Percentiles rank a stretch among this genome's conserved stretches.
These are phyloP conservation scores for Drosophila mercatorum DNA, from an alignment of 2,888 invertebrate species.

Conservation along the genomic window DNA sequence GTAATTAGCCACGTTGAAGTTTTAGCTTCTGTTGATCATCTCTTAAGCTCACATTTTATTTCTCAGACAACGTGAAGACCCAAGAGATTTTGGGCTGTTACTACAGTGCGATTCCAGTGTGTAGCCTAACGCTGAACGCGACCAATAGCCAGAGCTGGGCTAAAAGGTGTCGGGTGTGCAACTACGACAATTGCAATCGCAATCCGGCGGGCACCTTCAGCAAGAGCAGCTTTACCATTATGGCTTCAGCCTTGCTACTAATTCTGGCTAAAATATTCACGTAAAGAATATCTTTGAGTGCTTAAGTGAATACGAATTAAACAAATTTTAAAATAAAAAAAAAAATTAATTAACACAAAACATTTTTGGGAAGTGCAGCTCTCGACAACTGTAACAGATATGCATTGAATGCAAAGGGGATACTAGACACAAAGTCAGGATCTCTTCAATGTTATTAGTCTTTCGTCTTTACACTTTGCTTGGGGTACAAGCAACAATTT, in stretches of 20 bases:
- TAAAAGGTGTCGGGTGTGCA: slow-evolving; percentile 15
- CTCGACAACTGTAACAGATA: neutral
- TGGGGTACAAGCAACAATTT: too few relatives aligned
- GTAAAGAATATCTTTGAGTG: neutral
- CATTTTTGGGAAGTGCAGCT: neutral
- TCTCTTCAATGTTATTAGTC: too few relatives aligned
- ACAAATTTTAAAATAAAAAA: neutral
- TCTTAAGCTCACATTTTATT: neutral
- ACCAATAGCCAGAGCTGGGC: slow-evolving; percentile 8
- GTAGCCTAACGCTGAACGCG: slow-evolving; percentile 19
- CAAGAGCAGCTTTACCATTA: slow-evolving; percentile 45
- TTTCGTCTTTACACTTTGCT: too few relatives aligned
- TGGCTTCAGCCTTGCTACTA: slow-evolving; percentile 33
- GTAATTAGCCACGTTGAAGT: slow-evolving; percentile 11
- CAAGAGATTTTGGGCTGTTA: slow-evolving; percentile 42
- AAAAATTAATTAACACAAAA: too few relatives aligned
- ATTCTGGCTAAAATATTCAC: slow-evolving; percentile 36
- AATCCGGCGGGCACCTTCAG: slow-evolving; percentile 58
- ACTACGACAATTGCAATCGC: slow-evolving; percentile 38
- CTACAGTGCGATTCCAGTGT: slow-evolving; percentile 23
- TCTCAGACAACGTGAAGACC: slow-evolving; percentile 11
- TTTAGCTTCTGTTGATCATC: neutral
- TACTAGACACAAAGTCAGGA: too few relatives aligned
- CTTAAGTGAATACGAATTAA: neutral
- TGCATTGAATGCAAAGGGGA: neutral